A percentile compares a stretch with the other conserved stretches of the same genome.
These are phyloP conservation scores for Ichneumon xanthorius DNA, from an alignment of 2,888 invertebrate genomes.

Conservation along the genomic window DNA sequence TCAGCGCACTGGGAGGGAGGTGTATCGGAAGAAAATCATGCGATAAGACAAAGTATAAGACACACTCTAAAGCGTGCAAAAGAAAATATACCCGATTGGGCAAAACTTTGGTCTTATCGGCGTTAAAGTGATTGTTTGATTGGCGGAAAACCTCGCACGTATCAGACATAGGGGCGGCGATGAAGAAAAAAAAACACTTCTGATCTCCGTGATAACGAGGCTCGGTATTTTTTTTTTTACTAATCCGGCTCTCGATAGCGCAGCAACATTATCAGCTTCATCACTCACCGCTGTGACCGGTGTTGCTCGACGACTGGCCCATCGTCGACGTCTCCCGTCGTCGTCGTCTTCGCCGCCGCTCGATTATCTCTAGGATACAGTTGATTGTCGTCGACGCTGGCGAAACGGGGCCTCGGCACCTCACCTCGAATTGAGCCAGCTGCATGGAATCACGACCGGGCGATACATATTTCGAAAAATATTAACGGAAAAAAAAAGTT, in stretches of 20 bases:
- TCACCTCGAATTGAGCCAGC: slow-evolving; percentile 74
- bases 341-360: slow-evolving; percentile 18
- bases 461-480: slow-evolving; percentile 69
- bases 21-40: not conserved
- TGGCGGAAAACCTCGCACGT: slow-evolving; percentile 53
- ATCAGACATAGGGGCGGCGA: not conserved
- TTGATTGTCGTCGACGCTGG: slow-evolving; percentile 42
- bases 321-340: slow-evolving; percentile 72
- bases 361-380: not conserved
- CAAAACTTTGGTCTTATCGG: not conserved
- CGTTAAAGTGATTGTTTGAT: slow-evolving; percentile 4
- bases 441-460: slow-evolving; percentile 74
- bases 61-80: not conserved
- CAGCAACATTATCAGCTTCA: not conserved
- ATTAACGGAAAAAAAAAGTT: slow-evolving; percentile 56
- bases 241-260: not conserved
- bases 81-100: not conserved
- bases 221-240: not conserved
- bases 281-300: slow-evolving; percentile 83
- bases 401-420: slow-evolving; percentile 40
- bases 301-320: slow-evolving; percentile 84
- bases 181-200: not conserved
- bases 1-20: not conserved
- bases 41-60: not conserved
- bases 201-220: not conserved